Evolutionary conservation across 2,888 invertebrate genomes (phyloP).

Genomic region (Scrobipalpa atriplicella): DNA sequence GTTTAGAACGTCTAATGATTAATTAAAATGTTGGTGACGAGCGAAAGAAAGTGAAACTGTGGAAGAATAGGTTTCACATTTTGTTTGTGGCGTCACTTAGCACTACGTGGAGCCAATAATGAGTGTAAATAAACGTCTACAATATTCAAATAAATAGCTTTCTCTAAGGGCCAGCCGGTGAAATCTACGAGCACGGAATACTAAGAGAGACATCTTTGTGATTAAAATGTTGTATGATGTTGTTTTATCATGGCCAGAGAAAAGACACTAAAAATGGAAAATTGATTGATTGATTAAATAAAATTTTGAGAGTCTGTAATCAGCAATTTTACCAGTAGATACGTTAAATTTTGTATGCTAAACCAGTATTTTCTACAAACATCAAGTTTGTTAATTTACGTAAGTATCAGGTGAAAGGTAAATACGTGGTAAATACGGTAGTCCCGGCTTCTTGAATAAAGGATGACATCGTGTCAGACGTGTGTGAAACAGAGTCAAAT

Average conservation of each 20-base stretch:
- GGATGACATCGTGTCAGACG: conserved; percentile 13
- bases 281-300: too few relatives aligned
- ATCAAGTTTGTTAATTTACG: not conserved
- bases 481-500: conserved; percentile 23
- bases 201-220: not conserved
- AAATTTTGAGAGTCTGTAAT: not conserved
- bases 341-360: too few relatives aligned
- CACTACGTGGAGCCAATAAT: conserved; percentile 19
- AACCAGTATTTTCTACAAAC: not conserved
- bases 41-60: conserved; percentile 11
- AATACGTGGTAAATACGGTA: not conserved
- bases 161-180: conserved; percentile 23
- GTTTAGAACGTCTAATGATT: conserved; percentile 22
- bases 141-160: conserved; percentile 28
- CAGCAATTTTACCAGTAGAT: too few relatives aligned
- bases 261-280: too few relatives aligned
- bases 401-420: conserved; percentile 4
- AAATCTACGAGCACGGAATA: conserved; percentile 7
- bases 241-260: not conserved
- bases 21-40: conserved; percentile 23
- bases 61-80: conserved; percentile 16
- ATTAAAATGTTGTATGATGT: not conserved
- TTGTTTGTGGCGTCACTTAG: conserved; percentile 15
- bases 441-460: conserved; percentile 15
- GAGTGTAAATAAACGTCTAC: conserved; percentile 19